Evolutionary conservation across 2,797 vertebrate genomes (phyloP).

Genomic region (Pseudochirops cupreus): DNA sequence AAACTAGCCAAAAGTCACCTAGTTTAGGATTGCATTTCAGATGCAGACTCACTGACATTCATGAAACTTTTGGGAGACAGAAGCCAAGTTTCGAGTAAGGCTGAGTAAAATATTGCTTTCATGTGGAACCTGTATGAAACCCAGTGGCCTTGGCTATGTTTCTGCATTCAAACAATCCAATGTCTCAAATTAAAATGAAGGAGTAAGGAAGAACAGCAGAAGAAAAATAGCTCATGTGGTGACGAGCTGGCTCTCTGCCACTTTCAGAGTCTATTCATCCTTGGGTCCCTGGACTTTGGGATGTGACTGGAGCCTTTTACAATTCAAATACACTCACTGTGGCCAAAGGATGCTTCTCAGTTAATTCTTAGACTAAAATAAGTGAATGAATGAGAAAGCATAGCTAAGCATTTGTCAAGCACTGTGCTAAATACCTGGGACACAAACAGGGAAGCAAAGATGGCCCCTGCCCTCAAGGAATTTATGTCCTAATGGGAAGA

Average conservation of each 20-base stretch:
- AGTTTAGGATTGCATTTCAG: conserved; percentile 70
- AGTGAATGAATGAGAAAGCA: background rate
- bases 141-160: conserved; percentile 46
- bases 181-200: conserved; percentile 54
- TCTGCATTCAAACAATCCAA: conserved; percentile 57
- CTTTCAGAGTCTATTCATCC: background rate
- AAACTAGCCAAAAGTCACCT: conserved; percentile 68
- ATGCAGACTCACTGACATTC: conserved; percentile 64
- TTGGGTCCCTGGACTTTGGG: background rate
- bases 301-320: background rate
- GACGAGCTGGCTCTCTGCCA: background rate
- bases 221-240: background rate
- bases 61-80: conserved; percentile 60
- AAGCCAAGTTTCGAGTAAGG: conserved; percentile 71
- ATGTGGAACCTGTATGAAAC: conserved; percentile 66
- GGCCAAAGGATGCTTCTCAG: background rate
- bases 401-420: background rate
- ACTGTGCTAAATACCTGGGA: background rate
- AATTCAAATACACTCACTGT: accelerated
- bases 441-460: background rate
- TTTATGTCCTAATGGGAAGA: background rate
- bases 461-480: background rate
- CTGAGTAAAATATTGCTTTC: conserved; percentile 68
- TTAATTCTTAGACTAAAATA: background rate
- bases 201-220: conserved; percentile 19